Evolutionary conservation across 2,888 invertebrate genomes (phyloP).

Genomic region (Drosophila multiciliata): DNA sequence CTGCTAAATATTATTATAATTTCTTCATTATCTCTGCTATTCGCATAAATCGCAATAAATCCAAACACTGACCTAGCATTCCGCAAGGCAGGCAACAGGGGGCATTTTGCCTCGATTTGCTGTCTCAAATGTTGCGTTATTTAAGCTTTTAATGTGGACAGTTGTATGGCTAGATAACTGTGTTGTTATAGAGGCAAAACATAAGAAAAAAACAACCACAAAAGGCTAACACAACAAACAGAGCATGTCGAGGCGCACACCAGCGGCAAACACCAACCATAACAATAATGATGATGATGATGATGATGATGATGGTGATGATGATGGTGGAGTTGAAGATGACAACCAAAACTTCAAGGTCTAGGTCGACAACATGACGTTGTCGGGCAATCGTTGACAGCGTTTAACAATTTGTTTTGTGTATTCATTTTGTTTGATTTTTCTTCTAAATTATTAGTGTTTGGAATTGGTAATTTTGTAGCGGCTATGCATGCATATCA

Average conservation of each 20-base stretch:
- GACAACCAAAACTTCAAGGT: constrained; percentile 63
- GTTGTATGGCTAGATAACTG: constrained; percentile 29
- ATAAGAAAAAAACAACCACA: constrained; percentile 31
- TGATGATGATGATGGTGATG: constrained; percentile 13
- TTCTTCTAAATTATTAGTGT: constrained; percentile 13
- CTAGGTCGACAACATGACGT: constrained; percentile 66
- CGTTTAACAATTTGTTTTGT: constrained; percentile 44
- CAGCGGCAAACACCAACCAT: constrained; percentile 13
- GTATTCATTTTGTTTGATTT: constrained; percentile 13
- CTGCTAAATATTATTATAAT: constrained; percentile 4
- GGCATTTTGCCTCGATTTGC: constrained; percentile 9
- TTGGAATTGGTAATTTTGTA: constrained; percentile 10
- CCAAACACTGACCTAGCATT: constrained; percentile 41
- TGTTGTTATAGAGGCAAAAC: constrained; percentile 29
- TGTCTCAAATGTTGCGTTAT: constrained; percentile 32
- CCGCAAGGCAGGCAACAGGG: constrained; percentile 28
- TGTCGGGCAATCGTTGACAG: constrained; percentile 60
- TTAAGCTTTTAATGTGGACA: constrained; percentile 32
- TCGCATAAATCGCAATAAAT: constrained; percentile 14
- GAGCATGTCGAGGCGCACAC: constrained; percentile 54
- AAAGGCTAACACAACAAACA: constrained; percentile 58
- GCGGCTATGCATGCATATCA: constrained; percentile 34
- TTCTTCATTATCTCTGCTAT: background rate
- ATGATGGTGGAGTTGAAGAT: constrained; percentile 20
- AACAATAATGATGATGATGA: constrained; percentile 5